A percentile compares a stretch with the other conserved stretches of the same genome.
phyloP scores from a whole-genome alignment of 2,113 vertebrate genomes.

The Campylorhamphus procurvoides region DNA sequence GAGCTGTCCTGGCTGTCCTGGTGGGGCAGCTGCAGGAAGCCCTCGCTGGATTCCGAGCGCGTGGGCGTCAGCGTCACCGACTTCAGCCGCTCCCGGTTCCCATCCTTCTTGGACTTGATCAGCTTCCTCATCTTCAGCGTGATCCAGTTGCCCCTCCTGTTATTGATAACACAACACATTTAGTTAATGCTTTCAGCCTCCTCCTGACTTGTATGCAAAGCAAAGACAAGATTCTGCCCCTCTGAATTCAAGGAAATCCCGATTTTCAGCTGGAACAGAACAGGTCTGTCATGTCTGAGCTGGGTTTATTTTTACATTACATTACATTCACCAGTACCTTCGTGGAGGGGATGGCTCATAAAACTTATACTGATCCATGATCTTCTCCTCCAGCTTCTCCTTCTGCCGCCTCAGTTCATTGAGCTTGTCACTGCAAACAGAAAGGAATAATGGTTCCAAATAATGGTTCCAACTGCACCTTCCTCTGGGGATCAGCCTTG shows the following conservation, averaged over 20 bases:
- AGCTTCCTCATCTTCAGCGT: slow-evolving; percentile 97
- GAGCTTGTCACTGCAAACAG: slow-evolving; percentile 88
- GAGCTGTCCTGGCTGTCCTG: slow-evolving; percentile 96
- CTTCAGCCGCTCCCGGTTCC: slow-evolving; percentile 89
- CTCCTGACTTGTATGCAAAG: not conserved
- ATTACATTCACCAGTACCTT: slow-evolving; percentile 77
- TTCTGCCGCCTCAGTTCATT: slow-evolving; percentile 97
- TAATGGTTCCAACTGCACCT: not conserved
- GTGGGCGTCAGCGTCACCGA: slow-evolving; percentile 89
- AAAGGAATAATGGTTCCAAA: not conserved
- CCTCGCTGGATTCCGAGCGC: slow-evolving; percentile 90
- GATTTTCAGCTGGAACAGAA: not conserved
- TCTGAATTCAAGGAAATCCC: not conserved
- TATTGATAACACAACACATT: slow-evolving; percentile 18
- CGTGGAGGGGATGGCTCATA: slow-evolving; percentile 96
- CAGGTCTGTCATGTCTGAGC: not conserved
- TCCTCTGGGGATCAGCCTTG: not conserved
- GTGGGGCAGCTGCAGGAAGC: slow-evolving; percentile 86
- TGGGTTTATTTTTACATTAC: not conserved
- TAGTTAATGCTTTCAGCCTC: not conserved
- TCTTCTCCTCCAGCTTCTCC: slow-evolving; percentile 98
- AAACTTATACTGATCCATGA: slow-evolving; percentile 99
- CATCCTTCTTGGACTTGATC: slow-evolving; percentile 93
- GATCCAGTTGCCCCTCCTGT: slow-evolving; percentile 98
- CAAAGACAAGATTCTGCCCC: not conserved